phyloP scores from a whole-genome alignment of 2,113 vertebrate genomes.

The Chroicocephalus ridibundus region DNA sequence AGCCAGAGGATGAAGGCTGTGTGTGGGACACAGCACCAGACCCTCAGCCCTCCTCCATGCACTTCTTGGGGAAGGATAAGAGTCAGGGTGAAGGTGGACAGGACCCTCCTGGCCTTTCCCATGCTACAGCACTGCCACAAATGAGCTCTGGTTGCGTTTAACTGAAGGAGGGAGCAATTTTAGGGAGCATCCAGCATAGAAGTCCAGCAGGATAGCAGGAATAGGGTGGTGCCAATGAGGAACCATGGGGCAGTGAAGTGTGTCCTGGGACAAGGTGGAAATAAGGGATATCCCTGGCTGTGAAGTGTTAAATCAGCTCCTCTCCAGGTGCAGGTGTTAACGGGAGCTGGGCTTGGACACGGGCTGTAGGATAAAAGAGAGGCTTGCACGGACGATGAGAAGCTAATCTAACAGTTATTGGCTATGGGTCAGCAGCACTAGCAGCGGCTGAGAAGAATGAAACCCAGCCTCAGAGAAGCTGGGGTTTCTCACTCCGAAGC shows the following conservation, averaged over 20 bases:
- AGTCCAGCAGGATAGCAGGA: not conserved
- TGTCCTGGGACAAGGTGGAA: not conserved
- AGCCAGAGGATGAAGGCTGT: not conserved
- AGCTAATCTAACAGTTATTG: not conserved
- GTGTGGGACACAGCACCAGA: not conserved
- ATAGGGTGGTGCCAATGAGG: accelerated
- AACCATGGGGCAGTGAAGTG: accelerated
- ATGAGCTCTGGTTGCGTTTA: not conserved
- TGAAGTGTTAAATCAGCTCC: not conserved
- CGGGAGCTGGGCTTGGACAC: not conserved
- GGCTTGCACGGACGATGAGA: accelerated
- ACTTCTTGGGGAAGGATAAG: not conserved
- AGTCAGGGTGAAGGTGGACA: not conserved
- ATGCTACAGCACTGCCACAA: not conserved
- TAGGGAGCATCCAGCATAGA: not conserved
- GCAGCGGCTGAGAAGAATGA: not conserved
- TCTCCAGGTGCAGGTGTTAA: not conserved
- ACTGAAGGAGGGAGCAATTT: accelerated
- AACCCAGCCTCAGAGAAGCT: accelerated
- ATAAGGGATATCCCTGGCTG: not conserved
- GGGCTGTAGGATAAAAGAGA: not conserved
- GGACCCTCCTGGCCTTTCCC: not conserved
- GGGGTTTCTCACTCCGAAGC: not conserved
- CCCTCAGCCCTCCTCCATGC: not conserved
- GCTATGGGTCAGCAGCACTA: not conserved